A percentile compares a stretch with the other conserved stretches of the same genome.
Conservation (phyloP, 1,140 invertebrate genomes). For the Contarinia nasturtii region DNA sequence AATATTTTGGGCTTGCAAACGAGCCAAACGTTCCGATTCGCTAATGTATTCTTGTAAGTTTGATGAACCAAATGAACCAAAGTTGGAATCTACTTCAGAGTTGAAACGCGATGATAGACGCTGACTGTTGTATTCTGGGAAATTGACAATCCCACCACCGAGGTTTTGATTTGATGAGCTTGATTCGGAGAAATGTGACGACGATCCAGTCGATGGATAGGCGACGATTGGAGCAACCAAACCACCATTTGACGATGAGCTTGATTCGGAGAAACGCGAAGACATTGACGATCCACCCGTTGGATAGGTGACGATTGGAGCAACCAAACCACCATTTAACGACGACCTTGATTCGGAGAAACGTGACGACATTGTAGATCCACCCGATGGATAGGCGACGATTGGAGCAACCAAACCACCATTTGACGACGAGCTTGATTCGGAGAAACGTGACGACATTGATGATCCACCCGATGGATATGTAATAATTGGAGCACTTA, state of each 20-base stretch:
- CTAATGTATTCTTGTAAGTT: conserved; percentile 5
- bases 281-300: background rate
- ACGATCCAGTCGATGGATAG: background rate
- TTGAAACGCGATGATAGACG: background rate
- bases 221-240: background rate
- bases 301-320: background rate
- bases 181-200: background rate
- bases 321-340: background rate
- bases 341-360: background rate
- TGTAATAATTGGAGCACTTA: background rate
- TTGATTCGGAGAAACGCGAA: background rate
- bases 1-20: conserved; percentile 8
- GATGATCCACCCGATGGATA: background rate
- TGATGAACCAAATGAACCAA: background rate
- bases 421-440: background rate
- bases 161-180: background rate
- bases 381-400: background rate
- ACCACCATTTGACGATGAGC: background rate
- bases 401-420: background rate
- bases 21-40: conserved; percentile 9
- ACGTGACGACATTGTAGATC: background rate
- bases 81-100: background rate
- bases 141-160: background rate
- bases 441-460: background rate
- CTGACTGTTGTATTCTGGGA: background rate